Base-by-base conservation (phyloP, 2,888 invertebrate genomes). In the Pycnomerus fuliginosus region DNA sequence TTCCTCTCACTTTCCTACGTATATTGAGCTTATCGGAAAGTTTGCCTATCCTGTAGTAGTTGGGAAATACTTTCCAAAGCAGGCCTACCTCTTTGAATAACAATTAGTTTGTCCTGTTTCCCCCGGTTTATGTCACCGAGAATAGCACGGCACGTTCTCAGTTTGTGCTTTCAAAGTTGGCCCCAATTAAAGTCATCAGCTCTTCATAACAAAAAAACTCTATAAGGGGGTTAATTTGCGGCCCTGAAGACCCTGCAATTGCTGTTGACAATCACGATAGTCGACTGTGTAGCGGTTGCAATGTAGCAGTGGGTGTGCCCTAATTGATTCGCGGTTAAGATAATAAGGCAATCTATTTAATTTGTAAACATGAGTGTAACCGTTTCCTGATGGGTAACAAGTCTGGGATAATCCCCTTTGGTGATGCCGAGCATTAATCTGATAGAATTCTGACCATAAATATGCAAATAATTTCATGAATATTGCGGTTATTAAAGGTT, bases 371-470 rank as follows among this genome's bases (percentile, higher is more conserved):
- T 27, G 29, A 41, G 28, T 28, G 34, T 34, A 34, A 34, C 28
- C 16, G 31, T 27, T 27, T 25, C 41, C 20, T 31, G 38, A 23
- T 23, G 16, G 31, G 12, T 39, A 39, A 31, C 25, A 39, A 24
- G 34, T 27, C 29, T 23, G 25, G 14, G 13, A n/a, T 35, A 35
- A 24, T 35, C 28, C 17, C 20, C 13, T 37, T 15, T 27, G 14
- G 16, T n/a, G 25, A 28, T 3, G 31, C 10, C 15, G 22, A 8
- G 22, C 30, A 22, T 37, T 43, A 43, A 44, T 37, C 37, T 16
- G 44, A 44, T 29, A 35, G 25, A 44, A 45, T 24, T 35, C 12
- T 45, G 31, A 14, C 31, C 17, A 35, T 46, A 46, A 46, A 46
- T 41, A 46, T 41, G 41, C 33, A 46, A 46, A 46, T 46, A 8